These are phyloP conservation scores for Caenorhabditis imperialis DNA, from an alignment of 2,888 invertebrate species.

Conservation along the genomic window DNA sequence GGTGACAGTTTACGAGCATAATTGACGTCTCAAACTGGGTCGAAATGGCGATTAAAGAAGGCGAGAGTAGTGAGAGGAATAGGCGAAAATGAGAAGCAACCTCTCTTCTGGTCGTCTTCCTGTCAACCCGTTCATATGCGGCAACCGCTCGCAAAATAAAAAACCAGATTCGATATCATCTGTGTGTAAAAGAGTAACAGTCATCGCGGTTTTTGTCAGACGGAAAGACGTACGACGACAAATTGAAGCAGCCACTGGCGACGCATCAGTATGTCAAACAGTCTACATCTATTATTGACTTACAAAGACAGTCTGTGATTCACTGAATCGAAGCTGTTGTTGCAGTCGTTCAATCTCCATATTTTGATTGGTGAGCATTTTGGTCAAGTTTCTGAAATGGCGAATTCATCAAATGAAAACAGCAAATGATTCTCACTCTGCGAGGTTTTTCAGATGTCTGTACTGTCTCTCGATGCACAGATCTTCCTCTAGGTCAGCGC, in stretches of 20 bases:
- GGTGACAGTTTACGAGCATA: slow-evolving; percentile 44
- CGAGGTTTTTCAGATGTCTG: slow-evolving; percentile 61
- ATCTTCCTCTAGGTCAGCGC: slow-evolving; percentile 64
- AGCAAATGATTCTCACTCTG: slow-evolving; percentile 56
- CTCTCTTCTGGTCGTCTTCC: slow-evolving; percentile 8
- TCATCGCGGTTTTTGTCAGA: slow-evolving; percentile 2
- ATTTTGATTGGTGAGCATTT: slow-evolving; percentile 57
- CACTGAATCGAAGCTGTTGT: slow-evolving; percentile 52
- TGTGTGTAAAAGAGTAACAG: slow-evolving; percentile 22
- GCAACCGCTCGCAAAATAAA: slow-evolving; percentile 1
- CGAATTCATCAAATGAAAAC: neutral
- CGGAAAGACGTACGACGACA: too few species aligned
- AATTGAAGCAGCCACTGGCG: neutral
- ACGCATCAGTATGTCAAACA: neutral
- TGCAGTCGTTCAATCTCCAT: slow-evolving; percentile 61
- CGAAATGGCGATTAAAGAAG: neutral
- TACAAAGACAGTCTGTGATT: slow-evolving; percentile 51
- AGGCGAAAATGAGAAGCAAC: neutral
- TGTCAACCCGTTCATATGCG: neutral
- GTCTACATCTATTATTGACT: too few species aligned
- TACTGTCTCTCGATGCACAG: slow-evolving; percentile 66
- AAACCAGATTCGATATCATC: slow-evolving; percentile 42
- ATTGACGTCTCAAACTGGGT: slow-evolving; percentile 14
- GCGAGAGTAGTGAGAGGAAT: neutral
- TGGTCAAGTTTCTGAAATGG: slow-evolving; percentile 53